A percentile compares a stretch with the other conserved stretches of the same genome.
These are phyloP conservation scores for Agrochola macilenta DNA, from an alignment of 2,888 invertebrate genomes.

Conservation along the genomic window DNA sequence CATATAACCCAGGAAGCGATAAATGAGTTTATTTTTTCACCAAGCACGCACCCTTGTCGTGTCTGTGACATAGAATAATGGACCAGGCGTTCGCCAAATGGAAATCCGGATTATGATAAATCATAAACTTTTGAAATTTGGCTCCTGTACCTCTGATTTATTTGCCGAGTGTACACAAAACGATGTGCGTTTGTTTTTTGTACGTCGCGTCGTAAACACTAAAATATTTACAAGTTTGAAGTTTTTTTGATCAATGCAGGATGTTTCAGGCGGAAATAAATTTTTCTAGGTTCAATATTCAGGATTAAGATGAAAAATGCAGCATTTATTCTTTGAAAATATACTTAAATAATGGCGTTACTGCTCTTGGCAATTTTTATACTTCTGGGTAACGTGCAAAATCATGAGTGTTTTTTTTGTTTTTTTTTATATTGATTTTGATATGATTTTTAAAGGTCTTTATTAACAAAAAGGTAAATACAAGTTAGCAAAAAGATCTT, in stretches of 20 bases:
- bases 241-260: no score
- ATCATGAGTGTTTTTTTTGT: not conserved
- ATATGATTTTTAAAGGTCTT: no score
- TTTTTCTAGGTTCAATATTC: not conserved
- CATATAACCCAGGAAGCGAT: slow-evolving; percentile 57
- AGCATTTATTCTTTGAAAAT: not conserved
- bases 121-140: slow-evolving; percentile 89
- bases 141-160: slow-evolving; percentile 86
- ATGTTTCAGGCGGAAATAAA: no score
- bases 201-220: slow-evolving; percentile 66
- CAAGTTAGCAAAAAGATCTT: no score
- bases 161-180: slow-evolving; percentile 83
- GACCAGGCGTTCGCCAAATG: slow-evolving; percentile 87
- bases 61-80: slow-evolving; percentile 89
- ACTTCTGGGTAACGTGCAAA: not conserved
- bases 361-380: not conserved
- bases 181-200: slow-evolving; percentile 78
- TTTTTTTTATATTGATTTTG: not conserved
- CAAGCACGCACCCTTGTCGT: slow-evolving; percentile 86
- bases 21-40: slow-evolving; percentile 78
- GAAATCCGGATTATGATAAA: slow-evolving; percentile 90
- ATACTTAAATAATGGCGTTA: not conserved
- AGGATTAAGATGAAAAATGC: not conserved
- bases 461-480: no score
- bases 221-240: slow-evolving; percentile 61